Conservation (phyloP, 2,888 invertebrate species). For the Meiosimyza decipiens region DNA sequence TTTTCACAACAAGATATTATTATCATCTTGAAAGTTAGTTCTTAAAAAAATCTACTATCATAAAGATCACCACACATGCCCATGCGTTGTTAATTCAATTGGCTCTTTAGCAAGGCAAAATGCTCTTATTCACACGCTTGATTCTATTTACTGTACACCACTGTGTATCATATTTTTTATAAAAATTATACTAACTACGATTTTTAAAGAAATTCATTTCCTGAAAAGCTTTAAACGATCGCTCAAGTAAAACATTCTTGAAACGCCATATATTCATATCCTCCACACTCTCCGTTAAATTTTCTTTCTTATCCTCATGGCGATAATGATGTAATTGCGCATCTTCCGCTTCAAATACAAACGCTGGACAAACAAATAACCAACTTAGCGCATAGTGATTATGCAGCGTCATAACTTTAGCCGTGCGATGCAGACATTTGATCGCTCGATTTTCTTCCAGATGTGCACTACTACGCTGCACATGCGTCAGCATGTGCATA, state of each 20-base stretch:
- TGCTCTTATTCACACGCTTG: too few species aligned
- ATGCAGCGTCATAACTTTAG: conserved; percentile 85
- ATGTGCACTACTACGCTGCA: conserved; percentile 85
- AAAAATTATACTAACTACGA: not conserved
- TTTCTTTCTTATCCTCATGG: conserved; percentile 82
- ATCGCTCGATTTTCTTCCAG: conserved; percentile 90
- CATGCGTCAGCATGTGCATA: conserved; percentile 94
- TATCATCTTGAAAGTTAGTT: too few species aligned
- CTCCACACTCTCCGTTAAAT: conserved; percentile 80
- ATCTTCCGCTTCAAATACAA: conserved; percentile 80
- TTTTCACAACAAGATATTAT: too few species aligned
- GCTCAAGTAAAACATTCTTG: conserved; percentile 77
- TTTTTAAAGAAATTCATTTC: conserved; percentile 73
- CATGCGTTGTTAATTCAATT: too few species aligned
- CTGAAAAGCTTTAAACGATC: conserved; percentile 75
- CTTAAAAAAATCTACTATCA: too few species aligned
- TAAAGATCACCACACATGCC: too few species aligned
- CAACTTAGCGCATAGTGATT: conserved; percentile 92
- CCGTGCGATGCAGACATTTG: conserved; percentile 92
- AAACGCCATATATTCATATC: conserved; percentile 89
- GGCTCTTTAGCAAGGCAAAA: too few species aligned
- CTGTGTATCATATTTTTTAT: too few species aligned
- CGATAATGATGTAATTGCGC: conserved; percentile 95
- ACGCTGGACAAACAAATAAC: conserved; percentile 82
- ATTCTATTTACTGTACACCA: too few species aligned